Conservation (phyloP, 1,140 invertebrate species). For the Drosophila tristis region DNA sequence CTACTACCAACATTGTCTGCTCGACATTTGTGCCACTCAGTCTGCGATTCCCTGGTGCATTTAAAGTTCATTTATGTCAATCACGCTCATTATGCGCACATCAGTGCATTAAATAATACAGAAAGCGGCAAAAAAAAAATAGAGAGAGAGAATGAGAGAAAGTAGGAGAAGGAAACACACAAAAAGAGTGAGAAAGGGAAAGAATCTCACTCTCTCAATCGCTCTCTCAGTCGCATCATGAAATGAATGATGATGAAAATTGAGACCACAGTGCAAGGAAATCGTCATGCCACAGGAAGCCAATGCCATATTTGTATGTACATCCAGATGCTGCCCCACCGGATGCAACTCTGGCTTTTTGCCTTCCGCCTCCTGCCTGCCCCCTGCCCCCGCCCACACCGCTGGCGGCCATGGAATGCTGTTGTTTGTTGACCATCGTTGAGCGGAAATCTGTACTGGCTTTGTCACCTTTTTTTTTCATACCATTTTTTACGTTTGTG, state of each 20-base stretch:
- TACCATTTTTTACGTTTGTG: neutral
- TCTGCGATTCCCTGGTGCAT: slow-evolving; percentile 60
- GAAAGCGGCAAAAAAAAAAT: slow-evolving; percentile 12
- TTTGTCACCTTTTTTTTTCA: slow-evolving; percentile 26
- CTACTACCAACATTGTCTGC: neutral
- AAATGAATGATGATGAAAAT: slow-evolving; percentile 63
- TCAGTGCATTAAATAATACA: slow-evolving; percentile 78
- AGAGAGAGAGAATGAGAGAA: slow-evolving; percentile 1
- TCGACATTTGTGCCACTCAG: neutral
- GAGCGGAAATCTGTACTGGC: slow-evolving; percentile 25
- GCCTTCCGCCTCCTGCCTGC: slow-evolving; percentile 20
- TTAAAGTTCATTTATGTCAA: slow-evolving; percentile 82
- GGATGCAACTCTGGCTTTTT: slow-evolving; percentile 43
- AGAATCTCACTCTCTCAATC: slow-evolving; percentile 16
- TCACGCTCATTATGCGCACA: slow-evolving; percentile 79
- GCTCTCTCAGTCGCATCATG: neutral
- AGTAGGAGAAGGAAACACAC: slow-evolving; percentile 1
- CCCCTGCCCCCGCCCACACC: neutral
- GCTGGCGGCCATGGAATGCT: too few species aligned
- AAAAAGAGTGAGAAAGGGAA: slow-evolving; percentile 3
- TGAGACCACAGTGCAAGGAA: slow-evolving; percentile 55
- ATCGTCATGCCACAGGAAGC: slow-evolving; percentile 61
- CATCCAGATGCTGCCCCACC: slow-evolving; percentile 34
- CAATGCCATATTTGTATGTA: slow-evolving; percentile 61
- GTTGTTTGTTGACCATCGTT: slow-evolving; percentile 20